Conservation (phyloP, 35 echinoderm and acorn worm species). For the Amphiura filiformis region DNA sequence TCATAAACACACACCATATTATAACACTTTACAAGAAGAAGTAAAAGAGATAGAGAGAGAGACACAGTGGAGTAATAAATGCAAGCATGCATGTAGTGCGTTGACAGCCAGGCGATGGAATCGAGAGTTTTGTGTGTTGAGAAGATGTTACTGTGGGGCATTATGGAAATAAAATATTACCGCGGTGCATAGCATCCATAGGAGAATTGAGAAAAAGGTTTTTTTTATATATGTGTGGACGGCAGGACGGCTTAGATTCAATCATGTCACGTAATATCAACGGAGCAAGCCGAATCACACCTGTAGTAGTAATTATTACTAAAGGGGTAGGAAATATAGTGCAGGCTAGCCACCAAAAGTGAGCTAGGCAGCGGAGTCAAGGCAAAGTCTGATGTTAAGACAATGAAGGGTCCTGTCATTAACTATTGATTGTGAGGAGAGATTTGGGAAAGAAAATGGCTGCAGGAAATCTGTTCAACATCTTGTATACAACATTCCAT, state of each 20-base stretch:
- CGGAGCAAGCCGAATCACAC: not conserved
- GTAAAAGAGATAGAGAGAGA: not conserved
- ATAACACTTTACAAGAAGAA: not conserved
- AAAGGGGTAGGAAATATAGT: constrained; percentile 1
- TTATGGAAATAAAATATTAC: constrained; percentile 16
- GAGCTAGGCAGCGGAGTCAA: no score
- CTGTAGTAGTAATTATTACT: not conserved
- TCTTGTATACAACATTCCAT: no score
- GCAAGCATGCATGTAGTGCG: not conserved
- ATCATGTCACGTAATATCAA: constrained; percentile 14
- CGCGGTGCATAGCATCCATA: not conserved
- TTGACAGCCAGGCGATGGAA: not conserved
- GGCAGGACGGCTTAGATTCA: not conserved
- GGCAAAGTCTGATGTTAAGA: no score
- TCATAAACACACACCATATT: not conserved
- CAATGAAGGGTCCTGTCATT: no score
- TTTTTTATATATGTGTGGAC: not conserved
- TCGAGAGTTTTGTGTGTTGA: not conserved
- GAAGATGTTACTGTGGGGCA: constrained; percentile 4
- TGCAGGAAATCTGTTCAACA: no score
- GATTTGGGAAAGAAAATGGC: no score
- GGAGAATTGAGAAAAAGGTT: not conserved
- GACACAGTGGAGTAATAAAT: not conserved
- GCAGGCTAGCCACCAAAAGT: not conserved
- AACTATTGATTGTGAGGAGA: no score